Evolutionary conservation across 2,797 vertebrate genomes (phyloP).

Genomic region (Esox masquinongy): DNA sequence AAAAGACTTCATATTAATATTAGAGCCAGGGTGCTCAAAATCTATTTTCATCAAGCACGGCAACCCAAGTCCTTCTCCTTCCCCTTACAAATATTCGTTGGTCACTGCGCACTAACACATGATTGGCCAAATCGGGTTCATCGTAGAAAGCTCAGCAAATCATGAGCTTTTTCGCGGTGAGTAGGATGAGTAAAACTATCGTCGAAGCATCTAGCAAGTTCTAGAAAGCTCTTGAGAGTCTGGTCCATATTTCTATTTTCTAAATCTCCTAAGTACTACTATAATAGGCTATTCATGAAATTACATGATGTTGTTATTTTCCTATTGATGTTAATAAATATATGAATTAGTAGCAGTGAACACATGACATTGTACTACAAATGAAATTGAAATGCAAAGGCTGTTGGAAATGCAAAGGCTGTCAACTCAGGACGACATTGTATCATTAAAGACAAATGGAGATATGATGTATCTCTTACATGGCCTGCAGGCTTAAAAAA

Average conservation of each 20-base stretch:
- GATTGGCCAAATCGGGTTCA: not conserved
- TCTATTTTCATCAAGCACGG: not conserved
- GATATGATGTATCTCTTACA: no score
- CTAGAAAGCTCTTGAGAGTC: not conserved
- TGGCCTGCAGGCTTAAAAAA: no score
- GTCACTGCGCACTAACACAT: not conserved
- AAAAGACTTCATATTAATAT: not conserved
- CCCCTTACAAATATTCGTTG: not conserved
- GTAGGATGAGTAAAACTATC: constrained; percentile 5
- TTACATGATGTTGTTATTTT: not conserved
- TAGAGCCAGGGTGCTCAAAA: not conserved
- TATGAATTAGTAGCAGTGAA: not conserved
- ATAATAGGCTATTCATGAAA: no score
- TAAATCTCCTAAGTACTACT: no score
- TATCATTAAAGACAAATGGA: no score
- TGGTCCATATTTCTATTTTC: not conserved
- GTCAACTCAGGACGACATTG: no score
- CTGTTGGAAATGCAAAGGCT: no score
- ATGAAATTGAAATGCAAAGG: no score
- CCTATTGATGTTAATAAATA: not conserved
- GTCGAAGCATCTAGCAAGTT: not conserved
- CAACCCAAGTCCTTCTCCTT: not conserved
- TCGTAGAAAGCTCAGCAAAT: constrained; percentile 6
- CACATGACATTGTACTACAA: not conserved
- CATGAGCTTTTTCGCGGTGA: not conserved